phyloP scores from a whole-genome alignment of 2,888 invertebrate species.

The Cancer borealis region DNA sequence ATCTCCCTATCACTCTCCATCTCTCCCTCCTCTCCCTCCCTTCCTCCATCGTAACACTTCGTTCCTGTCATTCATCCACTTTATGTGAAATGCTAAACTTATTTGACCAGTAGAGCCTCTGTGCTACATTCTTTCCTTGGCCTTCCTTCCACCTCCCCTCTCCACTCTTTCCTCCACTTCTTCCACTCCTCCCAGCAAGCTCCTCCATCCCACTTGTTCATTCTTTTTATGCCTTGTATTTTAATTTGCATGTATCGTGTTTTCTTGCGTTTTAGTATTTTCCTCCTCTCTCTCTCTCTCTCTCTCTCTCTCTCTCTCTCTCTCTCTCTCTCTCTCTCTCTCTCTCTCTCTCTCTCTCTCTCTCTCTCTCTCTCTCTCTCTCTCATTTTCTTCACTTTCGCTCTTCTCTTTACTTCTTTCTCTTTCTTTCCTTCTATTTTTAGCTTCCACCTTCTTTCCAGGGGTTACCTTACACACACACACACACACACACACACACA shows the following conservation, averaged over 20 bases:
- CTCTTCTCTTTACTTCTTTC: too few species aligned
- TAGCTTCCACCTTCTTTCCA: too few species aligned
- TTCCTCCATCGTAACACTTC: not conserved
- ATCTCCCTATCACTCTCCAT: not conserved
- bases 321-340: not conserved
- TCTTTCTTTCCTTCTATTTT: too few species aligned
- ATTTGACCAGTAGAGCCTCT: not conserved
- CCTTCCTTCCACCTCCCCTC: not conserved
- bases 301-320: not conserved
- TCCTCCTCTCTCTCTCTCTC: not conserved
- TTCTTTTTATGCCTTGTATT: not conserved
- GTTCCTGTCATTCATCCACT: not conserved
- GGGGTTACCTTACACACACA: not conserved
- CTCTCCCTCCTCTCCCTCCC: not conserved
- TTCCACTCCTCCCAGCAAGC: not conserved
- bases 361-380: too few species aligned
- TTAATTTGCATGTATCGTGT: not conserved
- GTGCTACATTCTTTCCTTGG: not conserved
- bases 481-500: slow-evolving; percentile 5
- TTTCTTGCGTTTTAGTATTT: not conserved
- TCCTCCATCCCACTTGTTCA: too few species aligned
- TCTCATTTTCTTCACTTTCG: too few species aligned
- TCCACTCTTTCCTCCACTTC: not conserved
- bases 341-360: not conserved
- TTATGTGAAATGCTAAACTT: not conserved